phyloP scores from a whole-genome alignment of 2,113 vertebrate genomes.

The Vimba vimba region DNA sequence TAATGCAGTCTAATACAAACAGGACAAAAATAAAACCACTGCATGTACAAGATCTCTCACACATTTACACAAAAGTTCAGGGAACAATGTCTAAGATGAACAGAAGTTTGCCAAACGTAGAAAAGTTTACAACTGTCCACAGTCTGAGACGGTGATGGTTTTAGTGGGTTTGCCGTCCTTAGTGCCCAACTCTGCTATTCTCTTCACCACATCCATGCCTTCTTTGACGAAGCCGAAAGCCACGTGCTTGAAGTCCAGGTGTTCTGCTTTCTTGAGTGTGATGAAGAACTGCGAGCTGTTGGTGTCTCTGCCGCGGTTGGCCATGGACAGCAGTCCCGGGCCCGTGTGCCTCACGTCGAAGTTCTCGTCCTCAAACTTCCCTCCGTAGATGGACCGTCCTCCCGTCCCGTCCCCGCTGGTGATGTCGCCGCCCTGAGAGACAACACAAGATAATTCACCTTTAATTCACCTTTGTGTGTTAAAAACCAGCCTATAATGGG shows the following conservation, averaged over 20 bases:
- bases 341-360: slow-evolving; percentile 88
- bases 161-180: slow-evolving; percentile 80
- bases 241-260: slow-evolving; percentile 94
- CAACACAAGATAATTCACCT: too few species aligned
- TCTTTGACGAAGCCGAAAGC: slow-evolving; percentile 91
- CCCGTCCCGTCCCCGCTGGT: slow-evolving; percentile 87
- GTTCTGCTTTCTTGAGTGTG: slow-evolving; percentile 89
- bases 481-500: too few species aligned
- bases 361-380: slow-evolving; percentile 91
- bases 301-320: slow-evolving; percentile 85
- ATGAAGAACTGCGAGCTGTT: slow-evolving; percentile 97
- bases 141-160: slow-evolving; percentile 84
- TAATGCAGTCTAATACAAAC: neutral
- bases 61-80: neutral
- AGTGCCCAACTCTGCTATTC: slow-evolving; percentile 86
- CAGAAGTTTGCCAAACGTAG: neutral
- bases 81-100: too few species aligned
- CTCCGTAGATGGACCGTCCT: slow-evolving; percentile 90
- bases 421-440: slow-evolving; percentile 87
- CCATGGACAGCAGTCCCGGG: slow-evolving; percentile 93
- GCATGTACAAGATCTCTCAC: neutral
- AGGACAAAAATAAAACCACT: neutral
- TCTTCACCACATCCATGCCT: slow-evolving; percentile 88
- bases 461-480: too few species aligned
- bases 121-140: slow-evolving; percentile 82